Evolutionary conservation across 53 echinoderm and acorn worm genomes (phyloP).

Genomic region (Stichopus horrens): DNA sequence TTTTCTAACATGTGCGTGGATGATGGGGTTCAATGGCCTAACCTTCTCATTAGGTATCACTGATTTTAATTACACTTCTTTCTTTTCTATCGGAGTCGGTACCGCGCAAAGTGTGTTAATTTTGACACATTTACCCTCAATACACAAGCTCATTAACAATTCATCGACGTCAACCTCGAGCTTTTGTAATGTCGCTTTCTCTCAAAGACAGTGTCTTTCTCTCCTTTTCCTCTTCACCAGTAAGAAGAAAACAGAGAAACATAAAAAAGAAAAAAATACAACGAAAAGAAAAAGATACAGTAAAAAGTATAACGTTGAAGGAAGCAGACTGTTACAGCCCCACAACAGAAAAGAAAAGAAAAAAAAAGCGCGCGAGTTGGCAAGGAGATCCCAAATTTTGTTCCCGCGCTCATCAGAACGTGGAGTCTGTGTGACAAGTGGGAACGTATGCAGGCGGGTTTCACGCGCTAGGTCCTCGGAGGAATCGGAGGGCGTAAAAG

Average conservation of each 20-base stretch:
- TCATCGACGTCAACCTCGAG: constrained; percentile 34
- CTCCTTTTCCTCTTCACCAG: not conserved
- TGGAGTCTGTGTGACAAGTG: constrained; percentile 46
- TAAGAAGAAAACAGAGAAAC: not conserved
- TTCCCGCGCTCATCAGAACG: constrained; percentile 34
- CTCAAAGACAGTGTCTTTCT: not conserved
- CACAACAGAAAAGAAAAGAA: not conserved
- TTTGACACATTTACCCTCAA: constrained; percentile 50
- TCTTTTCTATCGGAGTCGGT: constrained; percentile 33
- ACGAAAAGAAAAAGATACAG: not conserved
- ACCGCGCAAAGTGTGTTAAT: constrained; percentile 51
- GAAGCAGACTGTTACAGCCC: not conserved
- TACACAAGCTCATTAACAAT: constrained; percentile 51
- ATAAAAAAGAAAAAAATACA: not conserved
- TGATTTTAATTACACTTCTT: constrained; percentile 45
- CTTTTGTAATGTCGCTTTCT: constrained; percentile 20
- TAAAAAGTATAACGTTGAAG: not conserved
- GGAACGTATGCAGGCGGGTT: constrained; percentile 45
- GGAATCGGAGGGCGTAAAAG: constrained; percentile 47
- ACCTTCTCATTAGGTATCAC: constrained; percentile 43
- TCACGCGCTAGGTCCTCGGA: constrained; percentile 28
- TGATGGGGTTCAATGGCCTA: constrained; percentile 41
- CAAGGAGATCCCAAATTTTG: constrained; percentile 22
- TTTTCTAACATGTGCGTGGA: not conserved
- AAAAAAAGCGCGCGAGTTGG: constrained; percentile 25